Conservation (phyloP, 2,797 vertebrate species). For the Epinephelus malabaricus region DNA sequence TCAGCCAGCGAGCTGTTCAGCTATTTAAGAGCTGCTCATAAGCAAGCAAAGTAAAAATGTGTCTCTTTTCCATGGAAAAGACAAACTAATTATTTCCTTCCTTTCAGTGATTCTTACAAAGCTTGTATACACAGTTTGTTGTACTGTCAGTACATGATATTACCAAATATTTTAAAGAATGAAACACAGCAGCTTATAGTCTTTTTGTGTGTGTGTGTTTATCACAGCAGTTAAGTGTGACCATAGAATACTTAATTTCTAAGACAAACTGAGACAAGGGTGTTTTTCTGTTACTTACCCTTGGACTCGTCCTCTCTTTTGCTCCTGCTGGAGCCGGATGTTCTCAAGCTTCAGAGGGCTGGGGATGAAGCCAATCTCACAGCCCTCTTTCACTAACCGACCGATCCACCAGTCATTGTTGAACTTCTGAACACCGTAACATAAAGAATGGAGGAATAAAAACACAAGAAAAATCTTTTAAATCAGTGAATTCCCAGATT, state of each 20-base stretch:
- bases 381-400: constrained; percentile 88
- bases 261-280: not conserved
- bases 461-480: not conserved
- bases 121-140: not conserved
- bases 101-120: not conserved
- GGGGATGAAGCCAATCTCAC: constrained; percentile 92
- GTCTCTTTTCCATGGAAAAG: not conserved
- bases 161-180: not conserved
- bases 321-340: constrained; percentile 94
- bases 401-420: constrained; percentile 99
- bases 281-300: constrained; percentile 80
- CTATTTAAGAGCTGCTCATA: not conserved
- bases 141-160: not conserved
- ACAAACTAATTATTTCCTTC: not conserved
- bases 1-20: not conserved
- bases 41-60: not conserved
- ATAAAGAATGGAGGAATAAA: not conserved
- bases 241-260: not conserved
- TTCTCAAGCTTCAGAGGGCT: constrained; percentile 97
- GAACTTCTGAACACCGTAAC: constrained; percentile 88
- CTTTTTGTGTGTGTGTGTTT: not conserved
- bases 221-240: not conserved
- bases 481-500: not conserved
- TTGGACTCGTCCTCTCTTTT: constrained; percentile 93
- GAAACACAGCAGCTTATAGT: not conserved